phyloP scores from a whole-genome alignment of 1,140 invertebrate species.

The Harpegnathos saltator region DNA sequence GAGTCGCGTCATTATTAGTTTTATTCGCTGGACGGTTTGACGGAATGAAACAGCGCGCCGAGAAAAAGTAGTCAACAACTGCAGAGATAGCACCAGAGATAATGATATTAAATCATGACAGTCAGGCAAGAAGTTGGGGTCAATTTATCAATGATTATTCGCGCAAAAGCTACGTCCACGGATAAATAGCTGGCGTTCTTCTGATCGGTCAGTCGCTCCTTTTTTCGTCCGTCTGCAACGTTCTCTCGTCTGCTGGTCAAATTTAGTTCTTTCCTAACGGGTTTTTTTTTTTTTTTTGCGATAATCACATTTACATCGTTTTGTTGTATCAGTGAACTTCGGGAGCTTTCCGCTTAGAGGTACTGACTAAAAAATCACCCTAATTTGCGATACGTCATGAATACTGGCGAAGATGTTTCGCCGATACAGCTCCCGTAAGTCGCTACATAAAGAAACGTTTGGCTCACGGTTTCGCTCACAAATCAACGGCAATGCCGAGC shows the following conservation, averaged over 20 bases:
- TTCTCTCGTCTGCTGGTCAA: conserved; percentile 5
- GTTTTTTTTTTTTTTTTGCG: not conserved
- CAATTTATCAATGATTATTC: conserved; percentile 10
- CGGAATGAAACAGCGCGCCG: not conserved
- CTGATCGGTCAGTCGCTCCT: conserved; percentile 16
- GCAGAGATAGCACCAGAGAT: conserved; percentile 1
- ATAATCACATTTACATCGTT: conserved; percentile 24
- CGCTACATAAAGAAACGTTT: conserved; percentile 39
- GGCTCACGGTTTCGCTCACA: conserved; percentile 30
- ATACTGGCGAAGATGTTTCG: conserved; percentile 8
- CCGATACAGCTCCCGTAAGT: conserved; percentile 36
- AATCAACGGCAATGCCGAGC: conserved; percentile 36
- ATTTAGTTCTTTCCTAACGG: conserved; percentile 20
- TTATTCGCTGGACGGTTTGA: not conserved
- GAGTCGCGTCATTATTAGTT: conserved; percentile 29
- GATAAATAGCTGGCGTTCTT: conserved; percentile 28
- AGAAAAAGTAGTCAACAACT: not conserved
- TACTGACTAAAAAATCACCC: conserved; percentile 13
- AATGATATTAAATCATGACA: conserved; percentile 21
- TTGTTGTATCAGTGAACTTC: not conserved
- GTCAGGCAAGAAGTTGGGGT: not conserved
- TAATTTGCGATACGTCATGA: conserved; percentile 16
- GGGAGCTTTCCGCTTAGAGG: not conserved
- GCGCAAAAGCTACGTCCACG: not conserved
- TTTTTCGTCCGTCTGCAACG: not conserved